These are phyloP conservation scores for Hydrozoanthus tunicans DNA, from an alignment of 64 coral and sea anemone species.

Conservation along the genomic window DNA sequence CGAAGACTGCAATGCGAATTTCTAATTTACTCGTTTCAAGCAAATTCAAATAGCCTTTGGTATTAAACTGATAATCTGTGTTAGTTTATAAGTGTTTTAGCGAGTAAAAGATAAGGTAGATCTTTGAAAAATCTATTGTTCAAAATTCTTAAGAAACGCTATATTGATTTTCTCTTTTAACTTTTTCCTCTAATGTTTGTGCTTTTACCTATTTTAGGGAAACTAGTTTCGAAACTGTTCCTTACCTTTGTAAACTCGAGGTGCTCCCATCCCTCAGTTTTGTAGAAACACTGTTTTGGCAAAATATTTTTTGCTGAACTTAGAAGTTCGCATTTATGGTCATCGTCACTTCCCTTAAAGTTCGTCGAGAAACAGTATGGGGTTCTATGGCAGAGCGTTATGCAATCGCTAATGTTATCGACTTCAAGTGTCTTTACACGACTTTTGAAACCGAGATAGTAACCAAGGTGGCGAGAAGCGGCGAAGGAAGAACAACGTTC, in stretches of 20 bases:
- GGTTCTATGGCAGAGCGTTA: background rate
- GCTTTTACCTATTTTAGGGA: too few species aligned
- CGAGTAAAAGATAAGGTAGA: too few species aligned
- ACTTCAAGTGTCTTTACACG: background rate
- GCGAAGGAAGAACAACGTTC: background rate
- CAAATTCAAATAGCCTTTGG: too few species aligned
- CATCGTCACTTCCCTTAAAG: background rate
- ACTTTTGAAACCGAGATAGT: background rate
- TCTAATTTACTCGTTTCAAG: too few species aligned
- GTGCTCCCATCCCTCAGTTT: background rate
- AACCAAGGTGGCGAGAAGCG: background rate
- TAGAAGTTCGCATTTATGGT: background rate
- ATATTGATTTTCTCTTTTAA: too few species aligned
- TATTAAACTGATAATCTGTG: too few species aligned
- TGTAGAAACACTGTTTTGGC: background rate
- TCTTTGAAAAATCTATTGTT: too few species aligned
- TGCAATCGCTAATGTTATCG: background rate
- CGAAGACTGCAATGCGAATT: too few species aligned
- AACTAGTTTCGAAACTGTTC: too few species aligned
- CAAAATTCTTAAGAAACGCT: too few species aligned
- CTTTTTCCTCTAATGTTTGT: too few species aligned
- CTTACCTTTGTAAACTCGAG: background rate
- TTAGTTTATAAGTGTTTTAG: too few species aligned
- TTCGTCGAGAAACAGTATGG: conserved; percentile 1
- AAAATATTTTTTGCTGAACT: background rate